Evolutionary conservation across 2,888 invertebrate genomes (phyloP), one percentile per base, ranked within the genome.

Genomic region (Cosmia trapezina): DNA sequence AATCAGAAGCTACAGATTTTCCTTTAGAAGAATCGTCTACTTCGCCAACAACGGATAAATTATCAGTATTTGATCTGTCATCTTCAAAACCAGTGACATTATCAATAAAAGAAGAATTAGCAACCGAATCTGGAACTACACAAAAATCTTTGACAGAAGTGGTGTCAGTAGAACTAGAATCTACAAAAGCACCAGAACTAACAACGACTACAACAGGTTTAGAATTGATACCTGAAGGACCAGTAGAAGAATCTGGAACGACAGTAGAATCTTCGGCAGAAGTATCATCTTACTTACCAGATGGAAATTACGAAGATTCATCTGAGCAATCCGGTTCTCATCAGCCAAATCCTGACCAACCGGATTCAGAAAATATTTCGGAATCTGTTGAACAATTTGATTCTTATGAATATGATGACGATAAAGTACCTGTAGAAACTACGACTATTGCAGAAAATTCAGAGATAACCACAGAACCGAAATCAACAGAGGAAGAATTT

Each of bases 121-220:
- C 33, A n/a, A 33, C 33, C 2, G 22, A 68, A 68, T 19, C 53
- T 41, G 43, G 45, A 49, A 43, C 57, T 49, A 70, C 47, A 17
- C 28, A 17, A 41, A 8, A 17, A 47, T 33, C 12, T 45, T 47
- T 47, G 8, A 47, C 4, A 19, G 28, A 28, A 62, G 28, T 19
- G 19, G 28, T 19, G 19, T 19, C 2, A 28, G 8, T 7, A 45
- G 62, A 19, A 28, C 4, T 14, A 0, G 8, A 47, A 47, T 47
- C 19, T 28, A 28, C 28, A 47, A 47, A 33, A 33, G 1, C n/a
- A 33, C 8, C 28, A 19, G 19, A 47, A 19, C 8, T 12, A 33
- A 33, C 28, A 62, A 19, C 12, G 19, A 47, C 12, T 22, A 11
- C 11, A 62, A 28, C 45, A 19, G 54, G 17, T 28, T 28, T 14